These are phyloP conservation scores for Drosophila pallidifrons DNA, from an alignment of 1,140 invertebrate species.

Conservation along the genomic window DNA sequence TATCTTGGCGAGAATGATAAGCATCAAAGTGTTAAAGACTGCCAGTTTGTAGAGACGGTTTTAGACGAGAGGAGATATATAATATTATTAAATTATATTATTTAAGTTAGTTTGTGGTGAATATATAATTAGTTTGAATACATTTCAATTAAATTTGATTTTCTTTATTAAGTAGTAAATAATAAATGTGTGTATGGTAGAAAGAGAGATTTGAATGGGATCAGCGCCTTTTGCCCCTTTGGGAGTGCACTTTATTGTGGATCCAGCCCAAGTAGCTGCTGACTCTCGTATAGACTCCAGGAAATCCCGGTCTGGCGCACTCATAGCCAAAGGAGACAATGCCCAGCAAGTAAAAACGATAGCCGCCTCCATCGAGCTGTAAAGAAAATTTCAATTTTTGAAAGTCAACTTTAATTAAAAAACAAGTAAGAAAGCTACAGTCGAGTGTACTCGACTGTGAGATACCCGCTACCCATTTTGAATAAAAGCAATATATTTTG, in stretches of 20 bases:
- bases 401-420: no score
- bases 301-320: constrained; percentile 88
- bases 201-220: background rate
- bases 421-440: no score
- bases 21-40: no score
- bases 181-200: background rate
- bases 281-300: constrained; percentile 89
- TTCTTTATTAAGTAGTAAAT: background rate
- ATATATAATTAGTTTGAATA: background rate
- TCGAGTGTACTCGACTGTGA: no score
- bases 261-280: constrained; percentile 84
- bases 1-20: no score
- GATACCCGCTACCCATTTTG: no score
- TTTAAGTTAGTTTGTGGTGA: background rate
- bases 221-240: constrained; percentile 23
- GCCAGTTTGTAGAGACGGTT: no score
- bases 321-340: constrained; percentile 90
- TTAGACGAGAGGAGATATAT: no score
- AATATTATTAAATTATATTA: no score
- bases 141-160: no score
- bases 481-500: no score
- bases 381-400: background rate
- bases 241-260: constrained; percentile 45
- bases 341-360: constrained; percentile 86
- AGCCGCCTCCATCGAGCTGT: constrained; percentile 58